Evolutionary conservation across 2,888 invertebrate species (phyloP).

Genomic region (Deroplatys truncata): DNA sequence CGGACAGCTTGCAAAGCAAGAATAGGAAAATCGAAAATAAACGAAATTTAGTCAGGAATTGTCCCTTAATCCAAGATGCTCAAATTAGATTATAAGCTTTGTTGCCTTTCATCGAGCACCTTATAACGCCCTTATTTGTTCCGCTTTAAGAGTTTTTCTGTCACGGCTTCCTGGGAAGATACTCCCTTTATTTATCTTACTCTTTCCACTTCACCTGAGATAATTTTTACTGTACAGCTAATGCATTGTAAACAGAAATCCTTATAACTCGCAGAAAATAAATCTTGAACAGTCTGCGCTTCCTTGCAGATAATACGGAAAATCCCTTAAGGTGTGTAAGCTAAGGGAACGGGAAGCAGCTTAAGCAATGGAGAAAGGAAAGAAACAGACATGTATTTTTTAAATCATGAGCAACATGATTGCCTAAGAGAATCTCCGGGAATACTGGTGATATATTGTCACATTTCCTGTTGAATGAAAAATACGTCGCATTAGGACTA

Average conservation of each 20-base stretch:
- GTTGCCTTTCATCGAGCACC: background rate
- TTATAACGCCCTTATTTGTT: background rate
- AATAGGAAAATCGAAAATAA: background rate
- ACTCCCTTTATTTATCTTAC: background rate
- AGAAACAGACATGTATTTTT: background rate
- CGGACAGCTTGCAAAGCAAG: background rate
- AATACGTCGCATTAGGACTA: background rate
- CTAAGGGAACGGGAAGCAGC: background rate
- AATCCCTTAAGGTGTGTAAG: background rate
- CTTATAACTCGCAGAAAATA: background rate
- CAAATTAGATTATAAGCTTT: background rate
- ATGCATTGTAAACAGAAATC: background rate
- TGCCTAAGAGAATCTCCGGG: background rate
- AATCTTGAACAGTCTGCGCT: background rate
- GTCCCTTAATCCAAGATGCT: background rate
- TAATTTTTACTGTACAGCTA: background rate
- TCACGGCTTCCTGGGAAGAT: background rate
- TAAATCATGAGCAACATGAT: background rate
- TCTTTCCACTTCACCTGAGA: background rate
- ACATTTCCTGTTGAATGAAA: background rate
- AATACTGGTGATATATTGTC: background rate
- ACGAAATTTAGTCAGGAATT: background rate
- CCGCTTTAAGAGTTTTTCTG: background rate
- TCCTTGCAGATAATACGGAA: background rate
- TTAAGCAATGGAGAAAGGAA: background rate